Percentiles rank a stretch among this genome's conserved stretches.
These are phyloP conservation scores for Leguminivora glycinivorella DNA, from an alignment of 1,140 invertebrate genomes.

Conservation along the genomic window DNA sequence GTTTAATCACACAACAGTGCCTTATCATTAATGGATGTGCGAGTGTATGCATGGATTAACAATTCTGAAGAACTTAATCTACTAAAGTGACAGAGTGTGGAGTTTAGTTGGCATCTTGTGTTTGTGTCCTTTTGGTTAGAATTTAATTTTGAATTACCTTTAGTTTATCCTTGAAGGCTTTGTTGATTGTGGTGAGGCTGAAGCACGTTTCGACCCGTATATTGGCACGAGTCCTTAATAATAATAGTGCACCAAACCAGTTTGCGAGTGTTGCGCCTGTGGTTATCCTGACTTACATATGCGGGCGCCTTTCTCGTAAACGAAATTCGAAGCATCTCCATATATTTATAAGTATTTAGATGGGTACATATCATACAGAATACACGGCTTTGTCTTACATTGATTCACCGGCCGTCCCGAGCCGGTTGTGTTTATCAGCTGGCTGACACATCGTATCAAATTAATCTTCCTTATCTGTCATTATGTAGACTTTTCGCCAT, in stretches of 20 bases:
- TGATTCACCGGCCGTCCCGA: conserved; percentile 34
- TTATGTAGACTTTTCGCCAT: neutral
- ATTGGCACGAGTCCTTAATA: conserved; percentile 78
- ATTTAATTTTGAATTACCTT: conserved; percentile 62
- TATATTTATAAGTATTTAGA: conserved; percentile 33
- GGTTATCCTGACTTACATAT: conserved; percentile 72
- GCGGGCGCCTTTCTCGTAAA: conserved; percentile 67
- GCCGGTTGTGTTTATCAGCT: conserved; percentile 10
- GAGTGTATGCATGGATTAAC: conserved; percentile 69
- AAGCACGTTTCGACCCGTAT: conserved; percentile 66
- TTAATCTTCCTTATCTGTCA: conserved; percentile 28
- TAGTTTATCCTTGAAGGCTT: conserved; percentile 46
- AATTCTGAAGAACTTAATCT: conserved; percentile 45
- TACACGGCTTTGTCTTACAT: conserved; percentile 36
- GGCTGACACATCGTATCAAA: conserved; percentile 24
- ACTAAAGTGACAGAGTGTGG: conserved; percentile 61
- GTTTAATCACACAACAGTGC: conserved; percentile 62
- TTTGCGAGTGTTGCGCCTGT: conserved; percentile 72
- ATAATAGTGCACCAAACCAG: conserved; percentile 78
- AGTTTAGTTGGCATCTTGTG: conserved; percentile 59
- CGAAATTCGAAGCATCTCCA: conserved; percentile 50
- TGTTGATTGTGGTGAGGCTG: conserved; percentile 55
- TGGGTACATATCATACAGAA: conserved; percentile 8
- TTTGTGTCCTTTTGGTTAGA: conserved; percentile 74
- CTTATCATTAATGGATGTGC: conserved; percentile 71